Percentiles rank a stretch among this genome's conserved stretches.
Evolutionary conservation across 2,888 invertebrate species (phyloP).

Genomic region (Xanthia togata): DNA sequence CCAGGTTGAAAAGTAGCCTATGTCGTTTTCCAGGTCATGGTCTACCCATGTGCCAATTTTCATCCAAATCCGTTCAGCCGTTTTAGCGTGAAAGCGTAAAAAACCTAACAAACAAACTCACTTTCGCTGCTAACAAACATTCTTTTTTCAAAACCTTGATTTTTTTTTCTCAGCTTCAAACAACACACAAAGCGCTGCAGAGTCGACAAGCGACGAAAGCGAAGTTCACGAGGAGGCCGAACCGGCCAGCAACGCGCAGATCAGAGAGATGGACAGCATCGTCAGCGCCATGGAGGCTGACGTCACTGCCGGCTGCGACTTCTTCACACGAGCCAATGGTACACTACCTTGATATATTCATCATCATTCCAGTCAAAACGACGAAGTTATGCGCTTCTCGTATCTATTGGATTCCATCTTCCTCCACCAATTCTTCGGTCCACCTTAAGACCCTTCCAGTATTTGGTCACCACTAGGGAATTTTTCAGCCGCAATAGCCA

Average conservation of each 20-base stretch:
- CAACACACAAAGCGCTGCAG: slow-evolving; percentile 66
- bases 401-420: not conserved
- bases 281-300: slow-evolving; percentile 91
- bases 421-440: not conserved
- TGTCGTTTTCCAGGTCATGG: no score
- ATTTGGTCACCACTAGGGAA: not conserved
- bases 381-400: not conserved
- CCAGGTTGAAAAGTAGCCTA: no score
- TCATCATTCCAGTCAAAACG: not conserved
- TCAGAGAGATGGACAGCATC: slow-evolving; percentile 88
- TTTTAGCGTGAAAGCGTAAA: no score
- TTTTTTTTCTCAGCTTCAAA: slow-evolving; percentile 64
- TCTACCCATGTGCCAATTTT: no score
- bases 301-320: slow-evolving; percentile 82
- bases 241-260: slow-evolving; percentile 83
- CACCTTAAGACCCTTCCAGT: not conserved
- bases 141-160: not conserved
- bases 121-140: not conserved
- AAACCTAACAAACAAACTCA: no score
- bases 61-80: no score
- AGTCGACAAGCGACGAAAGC: slow-evolving; percentile 80
- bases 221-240: slow-evolving; percentile 78
- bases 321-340: slow-evolving; percentile 77
- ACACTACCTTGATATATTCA: not conserved
- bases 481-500: not conserved